Percentiles rank a stretch among this genome's conserved stretches.
Conservation (phyloP, 2,113 vertebrate species). For the Condylura cristata region DNA sequence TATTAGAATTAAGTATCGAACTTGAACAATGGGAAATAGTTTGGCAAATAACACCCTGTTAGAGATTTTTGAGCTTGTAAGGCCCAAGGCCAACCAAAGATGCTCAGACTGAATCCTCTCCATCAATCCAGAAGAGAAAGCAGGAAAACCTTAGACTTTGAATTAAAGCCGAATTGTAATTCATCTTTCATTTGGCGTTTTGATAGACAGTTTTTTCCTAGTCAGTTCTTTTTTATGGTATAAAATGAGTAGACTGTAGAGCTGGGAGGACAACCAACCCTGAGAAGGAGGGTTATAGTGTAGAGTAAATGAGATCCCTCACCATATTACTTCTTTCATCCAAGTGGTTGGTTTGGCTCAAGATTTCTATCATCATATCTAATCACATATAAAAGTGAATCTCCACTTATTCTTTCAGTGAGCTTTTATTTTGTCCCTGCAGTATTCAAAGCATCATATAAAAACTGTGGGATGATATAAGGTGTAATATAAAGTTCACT, state of each 20-base stretch:
- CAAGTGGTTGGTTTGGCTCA: background rate
- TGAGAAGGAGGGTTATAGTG: background rate
- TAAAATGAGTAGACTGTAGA: background rate
- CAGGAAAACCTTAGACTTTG: slow-evolving; percentile 20
- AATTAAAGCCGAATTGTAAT: slow-evolving; percentile 33
- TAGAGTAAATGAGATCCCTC: background rate
- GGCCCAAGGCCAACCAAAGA: background rate
- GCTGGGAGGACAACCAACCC: background rate
- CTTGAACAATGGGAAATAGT: background rate
- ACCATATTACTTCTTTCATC: background rate
- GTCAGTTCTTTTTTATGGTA: background rate
- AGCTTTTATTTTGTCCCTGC: background rate
- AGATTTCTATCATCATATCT: background rate
- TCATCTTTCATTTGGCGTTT: slow-evolving; percentile 1
- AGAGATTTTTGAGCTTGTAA: background rate
- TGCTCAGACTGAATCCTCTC: background rate
- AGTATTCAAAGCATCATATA: background rate
- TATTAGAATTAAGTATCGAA: background rate
- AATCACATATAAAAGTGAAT: slow-evolving; percentile 9
- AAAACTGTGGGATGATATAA: slow-evolving; percentile 29
- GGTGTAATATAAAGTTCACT: slow-evolving; percentile 13
- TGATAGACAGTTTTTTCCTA: slow-evolving; percentile 32
- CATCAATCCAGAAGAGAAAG: background rate
- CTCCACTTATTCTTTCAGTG: slow-evolving; percentile 2
- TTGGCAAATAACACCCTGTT: slow-evolving; percentile 15